A percentile compares a stretch with the other conserved stretches of the same genome.
phyloP scores from a whole-genome alignment of 2,113 vertebrate species.

The Laticauda colubrina region DNA sequence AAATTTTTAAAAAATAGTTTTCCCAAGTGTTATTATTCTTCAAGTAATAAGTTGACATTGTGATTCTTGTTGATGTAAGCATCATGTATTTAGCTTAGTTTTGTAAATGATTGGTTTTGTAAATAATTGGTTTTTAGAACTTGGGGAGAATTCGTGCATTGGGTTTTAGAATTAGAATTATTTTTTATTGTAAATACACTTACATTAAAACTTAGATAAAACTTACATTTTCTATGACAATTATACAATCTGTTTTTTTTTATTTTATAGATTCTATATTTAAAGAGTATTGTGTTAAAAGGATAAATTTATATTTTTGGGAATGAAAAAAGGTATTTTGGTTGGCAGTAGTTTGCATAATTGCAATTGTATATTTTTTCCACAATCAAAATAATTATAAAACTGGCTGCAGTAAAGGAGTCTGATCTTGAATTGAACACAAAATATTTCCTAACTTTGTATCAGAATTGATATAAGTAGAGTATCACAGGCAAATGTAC shows the following conservation, averaged over 20 bases:
- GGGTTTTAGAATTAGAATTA: background rate
- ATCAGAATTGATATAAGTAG: background rate
- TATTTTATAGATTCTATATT: background rate
- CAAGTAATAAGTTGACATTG: background rate
- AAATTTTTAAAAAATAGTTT: background rate
- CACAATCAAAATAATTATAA: constrained; percentile 29
- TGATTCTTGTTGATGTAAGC: background rate
- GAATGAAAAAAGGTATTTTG: background rate
- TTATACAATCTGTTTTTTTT: background rate
- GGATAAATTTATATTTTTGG: background rate
- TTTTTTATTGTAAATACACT: background rate
- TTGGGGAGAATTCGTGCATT: background rate
- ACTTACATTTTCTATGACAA: background rate
- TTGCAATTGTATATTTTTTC: background rate
- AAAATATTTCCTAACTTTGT: background rate
- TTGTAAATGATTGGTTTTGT: background rate
- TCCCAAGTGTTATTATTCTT: background rate
- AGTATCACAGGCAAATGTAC: background rate
- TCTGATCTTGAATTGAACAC: constrained; percentile 20
- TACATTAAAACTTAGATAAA: background rate
- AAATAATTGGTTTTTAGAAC: background rate
- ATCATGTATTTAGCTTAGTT: background rate
- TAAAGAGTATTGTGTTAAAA: background rate
- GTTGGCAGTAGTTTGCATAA: background rate
- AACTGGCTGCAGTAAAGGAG: background rate